Base-by-base conservation (phyloP, 1,140 invertebrate species). In the Metaphire vulgaris region DNA sequence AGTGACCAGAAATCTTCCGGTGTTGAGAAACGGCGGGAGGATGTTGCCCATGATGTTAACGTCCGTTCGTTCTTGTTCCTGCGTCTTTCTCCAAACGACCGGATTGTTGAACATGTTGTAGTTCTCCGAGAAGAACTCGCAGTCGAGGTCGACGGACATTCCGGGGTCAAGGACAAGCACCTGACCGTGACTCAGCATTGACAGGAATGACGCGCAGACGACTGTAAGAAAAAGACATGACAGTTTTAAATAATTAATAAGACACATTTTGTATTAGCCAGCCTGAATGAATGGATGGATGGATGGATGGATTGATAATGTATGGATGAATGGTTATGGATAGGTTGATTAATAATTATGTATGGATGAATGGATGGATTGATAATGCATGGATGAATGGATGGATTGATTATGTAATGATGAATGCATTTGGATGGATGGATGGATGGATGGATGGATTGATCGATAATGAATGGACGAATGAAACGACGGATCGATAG, bases 81-180 rank as follows among this genome's bases (percentile, higher is more conserved):
- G 69, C 1, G n/a, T 28, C 30, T 71, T 71, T 32, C 32, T 71
- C 69, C 69, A 71, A 2, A 32, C 30, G 1, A 71, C 69, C 32
- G 69, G 69, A 30, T 32, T 71, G 69, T 32, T 28, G 69, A 71
- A 71, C 69, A 71, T 71, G 69, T n/a, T 33, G 69, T 30, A 71
- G 69, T 2, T 30, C 26, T 71, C 69, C 0, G 69, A 28, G 28
- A 30, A 33, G 69, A 71, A 71, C 33, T 71, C 69, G 30, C 69
- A 71, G 1, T 71, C 69, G 28, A 71, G 69, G 1, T 71, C 69
- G 1, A 31, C 69, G 1, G 69, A 71, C 33, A 21, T 2, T 6
- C 41, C 21, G 1, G 33, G 12, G 0, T 41, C n/a, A n/a, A 73
- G 33, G 33, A 73, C n/a, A 28, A 26, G 1, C 0, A 29, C 41